Conservation (phyloP, 2,888 invertebrate species). For the Drosophila demipolita region DNA sequence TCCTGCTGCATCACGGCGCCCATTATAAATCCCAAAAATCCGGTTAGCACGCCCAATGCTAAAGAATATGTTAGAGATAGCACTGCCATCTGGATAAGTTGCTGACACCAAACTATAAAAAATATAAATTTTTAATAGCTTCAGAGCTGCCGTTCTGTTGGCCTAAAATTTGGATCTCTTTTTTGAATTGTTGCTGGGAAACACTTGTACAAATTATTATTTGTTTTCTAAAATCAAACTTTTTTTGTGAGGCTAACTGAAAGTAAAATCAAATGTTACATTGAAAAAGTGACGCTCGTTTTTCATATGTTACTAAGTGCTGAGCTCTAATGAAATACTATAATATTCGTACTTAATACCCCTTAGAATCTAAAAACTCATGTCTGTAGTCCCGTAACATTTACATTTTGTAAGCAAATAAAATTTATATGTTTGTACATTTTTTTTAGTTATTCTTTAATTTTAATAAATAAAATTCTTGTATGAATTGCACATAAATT, state of each 20-base stretch:
- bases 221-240: constrained; percentile 1
- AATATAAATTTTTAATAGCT: background rate
- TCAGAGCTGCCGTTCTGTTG: background rate
- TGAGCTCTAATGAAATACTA: background rate
- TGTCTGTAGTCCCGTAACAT: too few relatives aligned
- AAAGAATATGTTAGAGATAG: constrained; percentile 25
- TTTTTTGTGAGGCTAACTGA: constrained; percentile 12
- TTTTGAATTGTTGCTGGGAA: constrained; percentile 3
- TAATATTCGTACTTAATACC: too few relatives aligned
- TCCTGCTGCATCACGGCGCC: constrained; percentile 63
- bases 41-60: constrained; percentile 44
- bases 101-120: background rate
- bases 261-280: constrained; percentile 24
- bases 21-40: constrained; percentile 49
- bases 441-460: too few relatives aligned
- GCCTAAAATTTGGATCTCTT: constrained; percentile 7
- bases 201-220: background rate
- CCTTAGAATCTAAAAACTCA: too few relatives aligned
- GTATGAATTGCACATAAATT: background rate
- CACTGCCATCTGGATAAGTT: background rate
- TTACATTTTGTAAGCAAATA: too few relatives aligned
- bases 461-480: too few relatives aligned
- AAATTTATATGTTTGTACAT: too few relatives aligned
- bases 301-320: background rate
- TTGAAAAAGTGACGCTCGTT: background rate